phyloP scores from a whole-genome alignment of 2,797 vertebrate genomes.

The Synaphobranchus kaupii region DNA sequence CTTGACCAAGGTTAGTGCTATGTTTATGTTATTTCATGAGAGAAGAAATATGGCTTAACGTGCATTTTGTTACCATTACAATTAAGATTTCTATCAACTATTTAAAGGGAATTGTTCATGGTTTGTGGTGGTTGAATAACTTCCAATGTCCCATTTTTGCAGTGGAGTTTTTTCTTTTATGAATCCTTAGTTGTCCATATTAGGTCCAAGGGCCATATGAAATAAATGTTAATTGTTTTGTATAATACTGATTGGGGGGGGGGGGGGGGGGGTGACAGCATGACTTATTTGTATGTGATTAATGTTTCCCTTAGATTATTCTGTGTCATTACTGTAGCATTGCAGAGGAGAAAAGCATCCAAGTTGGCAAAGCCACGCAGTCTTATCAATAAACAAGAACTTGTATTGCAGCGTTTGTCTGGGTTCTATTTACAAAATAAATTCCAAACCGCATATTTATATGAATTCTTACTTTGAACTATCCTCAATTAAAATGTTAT shows the following conservation, averaged over 20 bases:
- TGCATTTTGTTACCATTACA: background rate
- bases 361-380: background rate
- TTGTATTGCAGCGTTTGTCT: background rate
- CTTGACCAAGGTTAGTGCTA: background rate
- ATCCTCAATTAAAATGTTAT: conserved; percentile 10
- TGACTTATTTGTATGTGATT: background rate
- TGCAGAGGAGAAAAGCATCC: background rate
- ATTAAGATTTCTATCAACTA: background rate
- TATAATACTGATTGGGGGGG: background rate
- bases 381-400: background rate
- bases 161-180: background rate
- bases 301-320: background rate
- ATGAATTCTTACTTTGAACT: background rate
- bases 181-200: background rate
- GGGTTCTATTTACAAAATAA: background rate
- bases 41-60: background rate
- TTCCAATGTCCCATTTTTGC: background rate
- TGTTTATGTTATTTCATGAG: background rate
- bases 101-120: background rate
- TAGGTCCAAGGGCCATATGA: background rate
- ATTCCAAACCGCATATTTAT: background rate
- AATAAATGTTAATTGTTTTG: background rate
- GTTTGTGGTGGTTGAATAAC: background rate
- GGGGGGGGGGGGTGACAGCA: background rate
- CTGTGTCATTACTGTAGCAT: background rate